phyloP scores from a whole-genome alignment of 2,888 invertebrate genomes.

The Hirudinaria manillensis region DNA sequence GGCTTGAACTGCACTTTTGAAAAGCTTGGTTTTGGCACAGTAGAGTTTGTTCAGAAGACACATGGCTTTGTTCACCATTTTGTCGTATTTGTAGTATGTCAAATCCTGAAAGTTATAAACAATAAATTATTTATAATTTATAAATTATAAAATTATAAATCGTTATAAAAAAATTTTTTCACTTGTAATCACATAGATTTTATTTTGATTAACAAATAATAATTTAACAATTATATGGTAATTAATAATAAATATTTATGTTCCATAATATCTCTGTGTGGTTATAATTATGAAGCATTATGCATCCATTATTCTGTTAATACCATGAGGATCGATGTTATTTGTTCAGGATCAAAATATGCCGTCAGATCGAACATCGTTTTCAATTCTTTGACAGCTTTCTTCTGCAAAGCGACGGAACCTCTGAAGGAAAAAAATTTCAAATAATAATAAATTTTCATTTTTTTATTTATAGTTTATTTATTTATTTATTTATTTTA shows the following conservation, averaged over 20 bases:
- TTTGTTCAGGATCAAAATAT: constrained; percentile 42
- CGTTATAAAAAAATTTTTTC: neutral
- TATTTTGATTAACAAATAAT: neutral
- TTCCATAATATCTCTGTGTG: too few relatives aligned
- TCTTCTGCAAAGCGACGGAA: constrained; percentile 39
- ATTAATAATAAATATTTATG: too few relatives aligned
- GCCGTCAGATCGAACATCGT: constrained; percentile 42
- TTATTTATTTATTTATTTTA: neutral
- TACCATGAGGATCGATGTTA: constrained; percentile 42
- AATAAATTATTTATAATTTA: constrained; percentile 1
- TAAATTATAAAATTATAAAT: neutral
- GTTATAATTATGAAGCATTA: neutral
- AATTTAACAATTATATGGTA: too few relatives aligned
- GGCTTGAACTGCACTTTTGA: constrained; percentile 44
- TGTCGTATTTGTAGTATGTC: constrained; percentile 44
- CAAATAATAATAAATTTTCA: neutral
- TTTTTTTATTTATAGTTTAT: neutral
- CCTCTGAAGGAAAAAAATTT: constrained; percentile 31
- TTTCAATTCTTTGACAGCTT: constrained; percentile 40
- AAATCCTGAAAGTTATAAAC: constrained; percentile 39
- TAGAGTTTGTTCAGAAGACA: constrained; percentile 43
- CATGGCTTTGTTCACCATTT: constrained; percentile 43
- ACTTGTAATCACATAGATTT: neutral
- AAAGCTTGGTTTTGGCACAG: constrained; percentile 43
- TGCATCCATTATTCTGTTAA: neutral